Evolutionary conservation across 2,888 invertebrate genomes (phyloP).

Genomic region (Lysandra coridon): DNA sequence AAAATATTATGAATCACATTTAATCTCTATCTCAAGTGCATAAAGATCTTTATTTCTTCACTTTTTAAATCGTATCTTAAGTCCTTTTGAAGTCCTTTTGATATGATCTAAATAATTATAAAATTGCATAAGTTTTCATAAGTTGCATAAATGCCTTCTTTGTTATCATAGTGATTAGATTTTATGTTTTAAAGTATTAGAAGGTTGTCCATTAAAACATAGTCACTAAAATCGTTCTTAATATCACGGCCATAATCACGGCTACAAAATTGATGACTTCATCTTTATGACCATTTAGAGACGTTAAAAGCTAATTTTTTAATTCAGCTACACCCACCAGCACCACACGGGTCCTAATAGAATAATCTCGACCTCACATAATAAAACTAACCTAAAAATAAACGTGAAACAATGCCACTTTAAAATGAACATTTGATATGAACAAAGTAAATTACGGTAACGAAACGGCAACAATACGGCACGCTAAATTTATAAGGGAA

Average conservation of each 20-base stretch:
- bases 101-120: neutral
- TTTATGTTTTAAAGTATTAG: neutral
- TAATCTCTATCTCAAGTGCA: constrained; percentile 20
- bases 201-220: neutral
- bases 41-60: constrained; percentile 15
- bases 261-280: constrained; percentile 20
- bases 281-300: neutral
- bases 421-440: constrained; percentile 26
- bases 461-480: constrained; percentile 22
- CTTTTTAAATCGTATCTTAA: neutral
- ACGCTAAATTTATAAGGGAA: constrained; percentile 32
- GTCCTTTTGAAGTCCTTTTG: neutral
- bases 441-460: constrained; percentile 28
- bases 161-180: neutral
- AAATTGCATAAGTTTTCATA: neutral
- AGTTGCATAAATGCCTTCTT: neutral
- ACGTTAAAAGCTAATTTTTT: neutral
- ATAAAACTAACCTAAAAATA: constrained; percentile 1
- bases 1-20: neutral
- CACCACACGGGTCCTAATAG: neutral
- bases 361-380: neutral
- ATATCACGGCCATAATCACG: neutral
- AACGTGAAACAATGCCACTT: constrained; percentile 23
- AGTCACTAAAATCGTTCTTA: neutral
- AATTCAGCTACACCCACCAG: constrained; percentile 14